phyloP scores from a whole-genome alignment of 2,797 vertebrate species.

The Enteromius radiatus region DNA sequence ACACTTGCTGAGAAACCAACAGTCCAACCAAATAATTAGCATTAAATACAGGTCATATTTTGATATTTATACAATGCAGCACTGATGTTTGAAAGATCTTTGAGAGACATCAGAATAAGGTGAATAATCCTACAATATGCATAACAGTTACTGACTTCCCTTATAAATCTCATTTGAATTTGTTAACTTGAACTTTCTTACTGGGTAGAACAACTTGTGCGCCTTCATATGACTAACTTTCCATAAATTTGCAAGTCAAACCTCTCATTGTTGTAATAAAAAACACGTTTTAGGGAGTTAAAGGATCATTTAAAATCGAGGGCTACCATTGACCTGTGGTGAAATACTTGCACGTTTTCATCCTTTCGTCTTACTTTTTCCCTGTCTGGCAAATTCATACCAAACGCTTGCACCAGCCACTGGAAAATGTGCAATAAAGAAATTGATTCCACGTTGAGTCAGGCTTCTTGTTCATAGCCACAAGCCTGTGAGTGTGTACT shows the following conservation, averaged over 20 bases:
- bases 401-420: conserved; percentile 13
- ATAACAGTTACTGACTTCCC: conserved; percentile 22
- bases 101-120: not conserved
- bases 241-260: not conserved
- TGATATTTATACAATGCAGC: not conserved
- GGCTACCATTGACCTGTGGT: not conserved
- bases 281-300: too few species aligned
- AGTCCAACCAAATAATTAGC: not conserved
- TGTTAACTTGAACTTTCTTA: not conserved
- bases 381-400: not conserved
- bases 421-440: conserved; percentile 46
- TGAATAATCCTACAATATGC: not conserved
- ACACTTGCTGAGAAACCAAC: not conserved
- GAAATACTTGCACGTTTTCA: not conserved
- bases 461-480: conserved; percentile 1
- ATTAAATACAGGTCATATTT: not conserved
- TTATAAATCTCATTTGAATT: conserved; percentile 36
- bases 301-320: not conserved
- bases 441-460: conserved; percentile 59
- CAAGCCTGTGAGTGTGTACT: not conserved
- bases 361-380: conserved; percentile 1
- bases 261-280: not conserved
- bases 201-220: not conserved
- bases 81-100: not conserved
- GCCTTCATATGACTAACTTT: not conserved